Evolutionary conservation across 2,113 vertebrate genomes (phyloP).

Genomic region (Cardinalis cardinalis): DNA sequence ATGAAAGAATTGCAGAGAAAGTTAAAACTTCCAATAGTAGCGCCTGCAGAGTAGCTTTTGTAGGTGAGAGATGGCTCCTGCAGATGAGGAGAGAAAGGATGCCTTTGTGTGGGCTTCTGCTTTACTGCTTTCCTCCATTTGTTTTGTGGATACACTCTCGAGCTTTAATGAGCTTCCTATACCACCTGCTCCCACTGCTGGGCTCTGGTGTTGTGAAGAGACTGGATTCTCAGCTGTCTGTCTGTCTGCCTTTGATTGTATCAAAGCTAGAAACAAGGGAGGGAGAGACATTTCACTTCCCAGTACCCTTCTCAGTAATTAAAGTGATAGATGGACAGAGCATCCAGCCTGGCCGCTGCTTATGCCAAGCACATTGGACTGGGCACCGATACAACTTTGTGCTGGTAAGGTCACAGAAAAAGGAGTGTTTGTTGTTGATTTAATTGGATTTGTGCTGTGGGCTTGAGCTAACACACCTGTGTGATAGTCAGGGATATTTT

Average conservation of each 20-base stretch:
- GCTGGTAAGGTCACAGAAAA: neutral
- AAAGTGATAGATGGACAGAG: neutral
- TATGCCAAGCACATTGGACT: neutral
- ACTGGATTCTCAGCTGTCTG: neutral
- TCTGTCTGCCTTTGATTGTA: neutral
- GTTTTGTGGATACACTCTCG: neutral
- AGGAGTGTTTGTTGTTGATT: neutral
- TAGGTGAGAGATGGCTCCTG: conserved; percentile 32
- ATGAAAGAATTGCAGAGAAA: conserved; percentile 26
- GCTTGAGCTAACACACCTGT: neutral
- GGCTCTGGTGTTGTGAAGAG: neutral
- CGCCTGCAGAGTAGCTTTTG: conserved; percentile 18
- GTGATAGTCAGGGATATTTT: neutral
- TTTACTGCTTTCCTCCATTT: neutral
- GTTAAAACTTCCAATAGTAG: neutral
- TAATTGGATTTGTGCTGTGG: neutral
- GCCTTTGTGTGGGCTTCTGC: conserved; percentile 5
- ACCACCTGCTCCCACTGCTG: neutral
- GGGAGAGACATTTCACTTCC: neutral
- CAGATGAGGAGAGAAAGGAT: conserved; percentile 22
- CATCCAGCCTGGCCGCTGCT: neutral
- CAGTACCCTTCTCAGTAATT: neutral
- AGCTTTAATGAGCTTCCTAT: neutral
- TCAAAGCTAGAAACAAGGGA: neutral
- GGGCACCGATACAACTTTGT: fast-evolving